Conservation (phyloP, 2,888 invertebrate species). For the Epistrophe grossulariae region DNA sequence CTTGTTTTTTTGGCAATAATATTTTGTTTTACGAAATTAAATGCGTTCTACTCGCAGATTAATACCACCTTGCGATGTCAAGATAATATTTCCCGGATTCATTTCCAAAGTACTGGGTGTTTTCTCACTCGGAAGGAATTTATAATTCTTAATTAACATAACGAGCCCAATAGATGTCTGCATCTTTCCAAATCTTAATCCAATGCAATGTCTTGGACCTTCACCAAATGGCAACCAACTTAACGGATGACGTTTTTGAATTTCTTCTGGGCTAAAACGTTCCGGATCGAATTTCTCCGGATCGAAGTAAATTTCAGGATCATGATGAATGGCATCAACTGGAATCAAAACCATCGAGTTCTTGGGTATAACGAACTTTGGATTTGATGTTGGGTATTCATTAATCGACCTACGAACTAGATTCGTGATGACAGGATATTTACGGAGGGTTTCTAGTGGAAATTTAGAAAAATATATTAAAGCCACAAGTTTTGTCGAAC, state of each 20-base stretch:
- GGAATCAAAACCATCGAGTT: conserved; percentile 85
- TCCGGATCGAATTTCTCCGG: conserved; percentile 87
- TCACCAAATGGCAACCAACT: conserved; percentile 82
- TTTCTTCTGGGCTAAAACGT: conserved; percentile 85
- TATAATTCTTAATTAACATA: conserved; percentile 79
- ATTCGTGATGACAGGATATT: conserved; percentile 85
- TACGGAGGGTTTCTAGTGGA: conserved; percentile 85
- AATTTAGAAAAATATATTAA: not conserved
- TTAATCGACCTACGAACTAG: conserved; percentile 85
- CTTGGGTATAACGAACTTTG: conserved; percentile 84
- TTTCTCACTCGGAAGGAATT: not conserved
- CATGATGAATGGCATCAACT: conserved; percentile 86
- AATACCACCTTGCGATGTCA: not conserved
- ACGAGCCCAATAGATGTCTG: conserved; percentile 80
- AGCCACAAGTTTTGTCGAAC: not conserved
- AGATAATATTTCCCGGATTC: not conserved
- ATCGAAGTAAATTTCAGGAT: conserved; percentile 86
- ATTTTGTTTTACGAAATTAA: not conserved
- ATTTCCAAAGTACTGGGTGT: not conserved
- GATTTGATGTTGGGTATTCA: conserved; percentile 84
- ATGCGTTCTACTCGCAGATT: conserved; percentile 1
- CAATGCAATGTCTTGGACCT: conserved; percentile 82
- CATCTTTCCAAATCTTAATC: conserved; percentile 82
- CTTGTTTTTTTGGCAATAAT: not conserved
- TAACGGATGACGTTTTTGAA: conserved; percentile 84